These are phyloP conservation scores for Parambassis ranga DNA, from an alignment of 2,797 vertebrate species.

Conservation along the genomic window DNA sequence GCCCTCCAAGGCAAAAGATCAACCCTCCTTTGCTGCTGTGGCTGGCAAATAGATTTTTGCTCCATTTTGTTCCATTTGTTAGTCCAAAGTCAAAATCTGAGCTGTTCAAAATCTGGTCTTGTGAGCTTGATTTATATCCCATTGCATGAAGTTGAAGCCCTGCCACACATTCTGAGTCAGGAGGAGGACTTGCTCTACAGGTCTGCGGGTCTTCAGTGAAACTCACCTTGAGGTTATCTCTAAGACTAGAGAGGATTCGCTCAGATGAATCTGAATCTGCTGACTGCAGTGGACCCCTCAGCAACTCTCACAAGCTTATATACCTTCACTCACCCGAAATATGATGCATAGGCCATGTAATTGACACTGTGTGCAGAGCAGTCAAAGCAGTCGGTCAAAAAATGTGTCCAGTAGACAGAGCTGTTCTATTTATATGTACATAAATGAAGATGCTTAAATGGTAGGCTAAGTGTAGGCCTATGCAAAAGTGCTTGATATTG, in stretches of 20 bases:
- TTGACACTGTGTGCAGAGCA: conserved; percentile 78
- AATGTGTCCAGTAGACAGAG: conserved; percentile 85
- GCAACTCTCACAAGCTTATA: conserved; percentile 72
- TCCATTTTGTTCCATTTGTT: conserved; percentile 57
- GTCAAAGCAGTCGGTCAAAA: conserved; percentile 76
- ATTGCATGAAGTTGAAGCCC: conserved; percentile 41
- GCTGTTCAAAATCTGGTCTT: conserved; percentile 53
- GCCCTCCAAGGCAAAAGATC: conserved; percentile 53
- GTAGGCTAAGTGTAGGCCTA: conserved; percentile 73
- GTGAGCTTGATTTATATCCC: conserved; percentile 50
- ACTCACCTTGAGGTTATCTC: conserved; percentile 81
- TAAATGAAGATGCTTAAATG: conserved; percentile 88
- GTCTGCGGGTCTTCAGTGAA: conserved; percentile 61
- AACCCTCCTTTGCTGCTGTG: conserved; percentile 63
- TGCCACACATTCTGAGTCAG: conserved; percentile 12
- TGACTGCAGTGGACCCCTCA: conserved; percentile 77
- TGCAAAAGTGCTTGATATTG: conserved; percentile 84
- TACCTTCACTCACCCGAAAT: conserved; percentile 77
- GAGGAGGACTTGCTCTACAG: conserved; percentile 22
- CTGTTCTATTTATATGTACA: conserved; percentile 85
- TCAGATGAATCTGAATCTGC: conserved; percentile 76
- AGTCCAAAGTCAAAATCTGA: conserved; percentile 67
- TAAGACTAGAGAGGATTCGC: conserved; percentile 71
- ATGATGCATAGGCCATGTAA: conserved; percentile 82
- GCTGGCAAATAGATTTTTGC: conserved; percentile 24